phyloP scores from a whole-genome alignment of 1,140 invertebrate species.

The Drosophila tsacasi region DNA sequence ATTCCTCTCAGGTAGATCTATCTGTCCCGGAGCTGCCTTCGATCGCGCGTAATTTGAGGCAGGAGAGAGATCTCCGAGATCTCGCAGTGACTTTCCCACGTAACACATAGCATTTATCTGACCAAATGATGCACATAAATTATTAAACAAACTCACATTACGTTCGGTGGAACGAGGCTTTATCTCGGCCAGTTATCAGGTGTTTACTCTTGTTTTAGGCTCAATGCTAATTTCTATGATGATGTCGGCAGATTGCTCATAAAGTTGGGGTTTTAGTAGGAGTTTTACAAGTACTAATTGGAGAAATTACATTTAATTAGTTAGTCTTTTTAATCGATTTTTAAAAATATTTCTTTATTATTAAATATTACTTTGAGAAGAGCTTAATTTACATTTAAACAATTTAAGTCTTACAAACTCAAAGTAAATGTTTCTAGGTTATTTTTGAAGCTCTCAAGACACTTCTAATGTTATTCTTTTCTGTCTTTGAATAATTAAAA shows the following conservation, averaged over 20 bases:
- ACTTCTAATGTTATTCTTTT: background rate
- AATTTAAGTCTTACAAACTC: background rate
- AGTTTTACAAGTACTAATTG: constrained; percentile 8
- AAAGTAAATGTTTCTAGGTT: background rate
- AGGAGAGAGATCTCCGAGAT: constrained; percentile 23
- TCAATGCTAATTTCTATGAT: constrained; percentile 32
- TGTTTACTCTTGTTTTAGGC: constrained; percentile 19
- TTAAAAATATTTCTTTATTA: background rate
- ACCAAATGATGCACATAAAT: constrained; percentile 36
- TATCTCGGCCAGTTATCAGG: constrained; percentile 29
- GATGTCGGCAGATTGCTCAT: background rate
- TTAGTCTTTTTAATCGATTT: background rate
- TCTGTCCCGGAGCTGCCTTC: constrained; percentile 16
- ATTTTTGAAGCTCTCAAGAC: background rate
- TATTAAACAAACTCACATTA: constrained; percentile 45
- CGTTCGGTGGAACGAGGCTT: constrained; percentile 27
- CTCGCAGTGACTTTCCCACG: constrained; percentile 35
- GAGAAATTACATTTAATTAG: background rate
- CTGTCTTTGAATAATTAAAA: background rate
- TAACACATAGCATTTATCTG: constrained; percentile 47
- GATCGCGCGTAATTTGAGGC: constrained; percentile 27
- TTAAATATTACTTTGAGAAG: background rate
- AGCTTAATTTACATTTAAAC: background rate
- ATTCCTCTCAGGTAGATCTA: constrained; percentile 37
- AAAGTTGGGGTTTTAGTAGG: background rate